These are phyloP conservation scores for Mesoclemmys tuberculata DNA, from an alignment of 2,113 vertebrate genomes.

Conservation along the genomic window DNA sequence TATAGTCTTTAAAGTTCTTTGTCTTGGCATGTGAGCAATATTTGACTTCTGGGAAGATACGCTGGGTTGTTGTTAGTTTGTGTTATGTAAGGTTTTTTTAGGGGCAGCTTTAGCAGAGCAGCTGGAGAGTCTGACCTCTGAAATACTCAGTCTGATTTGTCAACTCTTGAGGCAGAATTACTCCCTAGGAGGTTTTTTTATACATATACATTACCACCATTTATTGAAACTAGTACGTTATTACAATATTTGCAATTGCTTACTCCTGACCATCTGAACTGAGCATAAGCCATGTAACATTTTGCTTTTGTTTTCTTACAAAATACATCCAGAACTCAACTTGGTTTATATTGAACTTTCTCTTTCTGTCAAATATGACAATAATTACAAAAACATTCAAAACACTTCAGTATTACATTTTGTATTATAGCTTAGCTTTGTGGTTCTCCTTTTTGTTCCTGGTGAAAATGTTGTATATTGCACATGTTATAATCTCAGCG, in stretches of 20 bases:
- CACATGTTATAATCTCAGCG: background rate
- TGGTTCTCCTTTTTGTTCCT: constrained; percentile 23
- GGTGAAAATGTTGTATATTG: background rate
- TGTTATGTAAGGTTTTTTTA: background rate
- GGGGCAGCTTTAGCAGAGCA: background rate
- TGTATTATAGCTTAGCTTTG: constrained; percentile 47
- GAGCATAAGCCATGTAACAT: constrained; percentile 15
- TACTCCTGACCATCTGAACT: background rate
- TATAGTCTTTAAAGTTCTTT: background rate
- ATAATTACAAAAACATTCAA: background rate
- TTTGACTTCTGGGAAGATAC: background rate
- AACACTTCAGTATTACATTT: background rate
- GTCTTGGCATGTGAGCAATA: background rate
- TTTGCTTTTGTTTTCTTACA: background rate
- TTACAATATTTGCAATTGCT: constrained; percentile 22
- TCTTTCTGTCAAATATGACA: background rate
- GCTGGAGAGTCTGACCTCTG: background rate
- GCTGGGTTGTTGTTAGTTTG: background rate
- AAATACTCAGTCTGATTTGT: background rate
- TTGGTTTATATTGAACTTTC: constrained; percentile 23
- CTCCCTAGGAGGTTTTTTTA: background rate
- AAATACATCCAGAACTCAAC: constrained; percentile 33
- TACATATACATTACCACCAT: constrained; percentile 1
- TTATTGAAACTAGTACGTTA: constrained; percentile 14
- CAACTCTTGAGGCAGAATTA: background rate